Evolutionary conservation across 1,140 invertebrate genomes (phyloP).

Genomic region (Mamestra configurata): DNA sequence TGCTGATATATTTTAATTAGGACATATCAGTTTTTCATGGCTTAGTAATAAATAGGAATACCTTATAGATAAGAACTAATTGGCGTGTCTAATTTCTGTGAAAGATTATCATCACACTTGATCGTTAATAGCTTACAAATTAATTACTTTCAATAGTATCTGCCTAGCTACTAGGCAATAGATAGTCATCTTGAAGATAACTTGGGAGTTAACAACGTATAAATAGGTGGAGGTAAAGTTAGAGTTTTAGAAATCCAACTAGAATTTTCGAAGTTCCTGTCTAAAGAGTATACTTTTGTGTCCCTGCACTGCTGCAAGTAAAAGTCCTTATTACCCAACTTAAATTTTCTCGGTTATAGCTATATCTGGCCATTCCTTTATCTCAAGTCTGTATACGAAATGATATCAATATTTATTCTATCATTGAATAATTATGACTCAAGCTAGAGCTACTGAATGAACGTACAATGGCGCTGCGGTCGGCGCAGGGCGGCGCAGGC

Average conservation of each 20-base stretch:
- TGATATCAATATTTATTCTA: not conserved
- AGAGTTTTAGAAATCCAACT: not conserved
- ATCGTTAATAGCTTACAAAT: not conserved
- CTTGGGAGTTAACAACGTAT: not conserved
- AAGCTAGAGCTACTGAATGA: slow-evolving; percentile 49
- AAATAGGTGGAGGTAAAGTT: not conserved
- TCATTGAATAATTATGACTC: not conserved
- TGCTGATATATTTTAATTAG: slow-evolving; percentile 3
- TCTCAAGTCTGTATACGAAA: not conserved
- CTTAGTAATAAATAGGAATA: not conserved
- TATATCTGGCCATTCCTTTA: too few relatives aligned
- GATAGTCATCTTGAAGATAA: not conserved
- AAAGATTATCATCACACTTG: slow-evolving; percentile 14
- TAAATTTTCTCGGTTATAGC: too few relatives aligned
- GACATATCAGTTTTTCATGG: slow-evolving; percentile 8
- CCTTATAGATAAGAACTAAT: slow-evolving; percentile 23
- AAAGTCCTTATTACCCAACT: too few relatives aligned
- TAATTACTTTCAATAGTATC: slow-evolving; percentile 11
- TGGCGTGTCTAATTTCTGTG: slow-evolving; percentile 8
- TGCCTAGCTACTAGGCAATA: not conserved
- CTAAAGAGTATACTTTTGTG: too few relatives aligned
- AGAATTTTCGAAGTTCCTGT: too few relatives aligned
- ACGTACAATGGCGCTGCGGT: slow-evolving; percentile 53
- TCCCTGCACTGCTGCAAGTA: too few relatives aligned
- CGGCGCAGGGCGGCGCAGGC: slow-evolving; percentile 47